A percentile compares a stretch with the other conserved stretches of the same genome.
phyloP scores from a whole-genome alignment of 2,797 vertebrate species.

The Yasuhikotakia modesta region DNA sequence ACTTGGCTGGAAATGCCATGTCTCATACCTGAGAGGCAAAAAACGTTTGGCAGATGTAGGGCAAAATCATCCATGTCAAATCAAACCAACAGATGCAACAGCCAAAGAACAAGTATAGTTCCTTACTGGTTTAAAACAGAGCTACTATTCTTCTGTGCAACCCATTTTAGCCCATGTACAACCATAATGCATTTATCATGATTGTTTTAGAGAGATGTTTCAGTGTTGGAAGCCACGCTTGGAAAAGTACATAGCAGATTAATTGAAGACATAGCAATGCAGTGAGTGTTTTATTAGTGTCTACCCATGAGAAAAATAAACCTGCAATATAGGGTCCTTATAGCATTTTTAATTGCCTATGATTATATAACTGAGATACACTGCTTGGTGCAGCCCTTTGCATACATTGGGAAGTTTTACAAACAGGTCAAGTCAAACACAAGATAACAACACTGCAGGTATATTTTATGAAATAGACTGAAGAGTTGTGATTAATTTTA shows the following conservation, averaged over 20 bases:
- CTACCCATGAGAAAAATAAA: not conserved
- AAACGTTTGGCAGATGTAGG: constrained; percentile 33
- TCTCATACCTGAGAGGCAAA: constrained; percentile 33
- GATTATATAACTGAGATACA: not conserved
- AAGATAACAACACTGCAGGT: not conserved
- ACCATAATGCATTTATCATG: not conserved
- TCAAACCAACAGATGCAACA: constrained; percentile 29
- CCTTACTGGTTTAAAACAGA: constrained; percentile 3
- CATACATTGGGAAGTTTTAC: not conserved
- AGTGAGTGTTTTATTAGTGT: not conserved
- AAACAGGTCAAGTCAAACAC: constrained; percentile 1
- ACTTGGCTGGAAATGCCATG: constrained; percentile 8
- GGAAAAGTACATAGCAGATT: constrained; percentile 28
- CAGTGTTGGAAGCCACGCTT: constrained; percentile 39
- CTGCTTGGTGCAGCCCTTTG: not conserved
- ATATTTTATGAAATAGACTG: not conserved
- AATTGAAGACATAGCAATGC: not conserved
- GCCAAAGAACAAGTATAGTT: constrained; percentile 5
- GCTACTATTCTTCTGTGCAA: not conserved
- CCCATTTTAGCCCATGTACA: not conserved
- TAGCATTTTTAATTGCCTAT: not conserved
- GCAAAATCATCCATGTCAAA: constrained; percentile 25
- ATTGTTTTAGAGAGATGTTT: constrained; percentile 43
- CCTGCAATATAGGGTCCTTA: not conserved
- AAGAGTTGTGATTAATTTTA: not conserved